Evolutionary conservation across 1,140 invertebrate species (phyloP).

Genomic region (Tyrophagus putrescentiae): DNA sequence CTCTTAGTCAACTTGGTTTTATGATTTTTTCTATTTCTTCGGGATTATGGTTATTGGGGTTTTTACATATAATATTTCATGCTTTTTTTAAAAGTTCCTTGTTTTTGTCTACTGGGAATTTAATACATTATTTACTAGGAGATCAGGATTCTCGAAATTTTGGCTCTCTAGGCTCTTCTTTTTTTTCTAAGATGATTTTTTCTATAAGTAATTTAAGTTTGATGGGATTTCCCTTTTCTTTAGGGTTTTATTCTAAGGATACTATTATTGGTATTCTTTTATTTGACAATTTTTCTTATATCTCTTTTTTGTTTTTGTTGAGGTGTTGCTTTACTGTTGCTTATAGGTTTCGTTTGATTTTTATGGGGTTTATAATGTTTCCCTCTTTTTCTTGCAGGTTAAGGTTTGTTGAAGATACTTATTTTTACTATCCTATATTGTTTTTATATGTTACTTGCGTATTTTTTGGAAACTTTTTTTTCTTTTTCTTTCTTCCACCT

Average conservation of each 20-base stretch:
- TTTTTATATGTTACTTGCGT: not conserved
- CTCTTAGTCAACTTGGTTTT: slow-evolving; percentile 49
- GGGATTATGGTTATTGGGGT: slow-evolving; percentile 35
- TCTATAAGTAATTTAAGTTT: slow-evolving; percentile 40
- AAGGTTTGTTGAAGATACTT: not conserved
- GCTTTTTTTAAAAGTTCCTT: slow-evolving; percentile 48
- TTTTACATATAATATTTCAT: slow-evolving; percentile 47
- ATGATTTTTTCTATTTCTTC: slow-evolving; percentile 45
- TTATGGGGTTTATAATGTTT: not conserved
- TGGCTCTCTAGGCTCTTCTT: not conserved
- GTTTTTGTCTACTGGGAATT: slow-evolving; percentile 43
- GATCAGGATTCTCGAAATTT: not conserved
- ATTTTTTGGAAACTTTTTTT: not conserved
- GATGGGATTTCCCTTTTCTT: slow-evolving; percentile 42
- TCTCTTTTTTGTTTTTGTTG: not conserved
- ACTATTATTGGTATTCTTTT: slow-evolving; percentile 35
- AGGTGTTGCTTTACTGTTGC: not conserved
- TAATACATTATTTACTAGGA: slow-evolving; percentile 41
- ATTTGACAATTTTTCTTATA: not conserved
- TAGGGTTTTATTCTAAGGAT: slow-evolving; percentile 49
- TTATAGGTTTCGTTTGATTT: not conserved
- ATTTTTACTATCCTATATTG: not conserved
- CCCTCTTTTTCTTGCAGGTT: not conserved
- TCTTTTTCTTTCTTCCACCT: not conserved
- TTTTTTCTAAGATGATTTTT: slow-evolving; percentile 30